Conservation (phyloP, 2,888 invertebrate genomes). For the Macrosoma leucophasiata region DNA sequence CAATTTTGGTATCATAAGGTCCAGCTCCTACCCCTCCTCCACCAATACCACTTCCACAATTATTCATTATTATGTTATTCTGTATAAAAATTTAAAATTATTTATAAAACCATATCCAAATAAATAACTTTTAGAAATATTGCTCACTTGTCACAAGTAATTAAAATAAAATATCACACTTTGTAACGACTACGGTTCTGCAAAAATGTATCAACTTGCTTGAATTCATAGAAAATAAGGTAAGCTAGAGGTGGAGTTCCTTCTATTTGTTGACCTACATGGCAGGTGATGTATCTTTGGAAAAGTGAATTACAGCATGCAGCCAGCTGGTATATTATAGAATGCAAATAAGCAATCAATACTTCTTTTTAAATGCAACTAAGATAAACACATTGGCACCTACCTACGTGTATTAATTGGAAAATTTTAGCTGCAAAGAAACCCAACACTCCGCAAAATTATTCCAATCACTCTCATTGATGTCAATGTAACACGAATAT, state of each 20-base stretch:
- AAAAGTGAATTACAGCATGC: no score
- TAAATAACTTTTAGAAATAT: neutral
- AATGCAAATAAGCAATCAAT: no score
- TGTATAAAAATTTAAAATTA: conserved; percentile 10
- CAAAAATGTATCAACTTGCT: no score
- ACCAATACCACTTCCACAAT: conserved; percentile 47
- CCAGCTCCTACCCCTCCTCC: conserved; percentile 50
- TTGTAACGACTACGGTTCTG: no score
- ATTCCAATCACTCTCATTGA: conserved; percentile 42
- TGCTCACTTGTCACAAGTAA: neutral
- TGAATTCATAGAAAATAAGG: no score
- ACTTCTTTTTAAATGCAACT: no score
- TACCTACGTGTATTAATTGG: conserved; percentile 40
- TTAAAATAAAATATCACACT: conserved; percentile 2
- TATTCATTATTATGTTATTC: conserved; percentile 48
- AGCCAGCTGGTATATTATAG: no score
- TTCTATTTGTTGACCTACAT: no score
- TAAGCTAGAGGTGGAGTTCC: no score
- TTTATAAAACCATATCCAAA: conserved; percentile 6
- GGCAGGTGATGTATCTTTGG: no score
- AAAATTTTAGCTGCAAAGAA: conserved; percentile 36
- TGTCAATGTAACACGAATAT: conserved; percentile 33
- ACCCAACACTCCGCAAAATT: conserved; percentile 42
- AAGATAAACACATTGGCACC: no score
- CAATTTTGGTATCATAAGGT: conserved; percentile 90